Evolutionary conservation across 2,797 vertebrate genomes (phyloP), one percentile per base, ranked within the genome.

Genomic region (Alfaro cultratus): DNA sequence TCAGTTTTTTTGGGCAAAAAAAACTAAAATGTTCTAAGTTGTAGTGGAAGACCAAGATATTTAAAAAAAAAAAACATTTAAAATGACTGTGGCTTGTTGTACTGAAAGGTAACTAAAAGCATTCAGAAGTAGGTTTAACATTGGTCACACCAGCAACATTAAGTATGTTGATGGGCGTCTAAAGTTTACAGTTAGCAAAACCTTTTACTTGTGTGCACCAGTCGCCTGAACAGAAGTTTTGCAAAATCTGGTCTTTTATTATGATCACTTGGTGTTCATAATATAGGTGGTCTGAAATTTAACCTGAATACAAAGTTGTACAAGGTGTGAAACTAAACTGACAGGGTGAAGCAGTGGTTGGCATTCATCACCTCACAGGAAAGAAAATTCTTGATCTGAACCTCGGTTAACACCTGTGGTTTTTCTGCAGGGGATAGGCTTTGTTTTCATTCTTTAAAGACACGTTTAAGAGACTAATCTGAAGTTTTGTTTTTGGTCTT

Each of bases 171-270:
- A 34, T 62, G 13, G 13, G 1, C 16, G 29, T 34, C 15, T 34
- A 7, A 34, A 15, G 13, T 34, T 62, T 34, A 62, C 5, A 62
- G 29, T 16, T 6, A 60, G 29, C 13, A 60, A 31, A 62, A 62
- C 57, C 5, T 62, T 62, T 60, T 62, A 60, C 57, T 31, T 60
- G 57, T 57, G 55, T 57, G 55, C 55, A n/a, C 55, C n/a, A n/a
- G 55, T 62, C 5, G 5, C 26, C 57, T 34, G 57, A 15, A 9
- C 57, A 62, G 2, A 62, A 34, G 57, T 31, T 34, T 62, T 3
- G 1, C 29, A 16, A 62, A 62, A 34, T 16, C 57, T 16, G 6
- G 5, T 62, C 13, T 34, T 8, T 62, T 7, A 62, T 12, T n/a
- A 55, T 12, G 10, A 53, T 29, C 4, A n/a, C 53, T 13, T 13